Evolutionary conservation across 2,797 vertebrate genomes (phyloP).

Genomic region (Meda fulgida): DNA sequence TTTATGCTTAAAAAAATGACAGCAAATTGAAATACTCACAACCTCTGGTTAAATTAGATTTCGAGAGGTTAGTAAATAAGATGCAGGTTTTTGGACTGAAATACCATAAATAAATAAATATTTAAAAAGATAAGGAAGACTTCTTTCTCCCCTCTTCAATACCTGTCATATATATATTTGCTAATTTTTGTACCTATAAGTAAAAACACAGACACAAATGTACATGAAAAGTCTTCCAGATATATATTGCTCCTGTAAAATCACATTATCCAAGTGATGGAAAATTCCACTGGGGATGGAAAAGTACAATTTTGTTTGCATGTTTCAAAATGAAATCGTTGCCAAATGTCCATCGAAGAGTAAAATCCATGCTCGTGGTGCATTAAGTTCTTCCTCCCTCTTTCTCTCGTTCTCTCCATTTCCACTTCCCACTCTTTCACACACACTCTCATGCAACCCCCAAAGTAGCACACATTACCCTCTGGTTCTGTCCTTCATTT

Average conservation of each 20-base stretch:
- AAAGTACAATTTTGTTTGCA: constrained; percentile 15
- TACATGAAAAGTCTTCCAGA: not conserved
- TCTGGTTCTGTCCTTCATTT: constrained; percentile 25
- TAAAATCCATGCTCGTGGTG: constrained; percentile 25
- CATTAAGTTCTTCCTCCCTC: constrained; percentile 32
- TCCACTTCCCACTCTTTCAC: constrained; percentile 18
- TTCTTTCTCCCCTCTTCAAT: not conserved
- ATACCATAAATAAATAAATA: not conserved
- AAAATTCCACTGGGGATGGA: constrained; percentile 27
- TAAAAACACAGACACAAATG: not conserved
- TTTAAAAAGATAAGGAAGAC: not conserved
- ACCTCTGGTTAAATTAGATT: not conserved
- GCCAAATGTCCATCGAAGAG: constrained; percentile 42
- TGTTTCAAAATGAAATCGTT: constrained; percentile 22
- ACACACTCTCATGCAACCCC: constrained; percentile 15
- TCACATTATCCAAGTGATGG: constrained; percentile 57
- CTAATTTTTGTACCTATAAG: not conserved
- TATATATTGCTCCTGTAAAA: not conserved
- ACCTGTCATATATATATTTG: not conserved
- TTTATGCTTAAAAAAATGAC: not conserved
- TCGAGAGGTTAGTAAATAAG: not conserved
- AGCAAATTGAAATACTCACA: not conserved
- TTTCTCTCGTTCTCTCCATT: constrained; percentile 22
- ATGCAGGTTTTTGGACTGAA: not conserved
- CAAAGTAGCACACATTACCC: not conserved